These are phyloP conservation scores for Misgurnus anguillicaudatus DNA, from an alignment of 2,113 vertebrate species.

Conservation along the genomic window DNA sequence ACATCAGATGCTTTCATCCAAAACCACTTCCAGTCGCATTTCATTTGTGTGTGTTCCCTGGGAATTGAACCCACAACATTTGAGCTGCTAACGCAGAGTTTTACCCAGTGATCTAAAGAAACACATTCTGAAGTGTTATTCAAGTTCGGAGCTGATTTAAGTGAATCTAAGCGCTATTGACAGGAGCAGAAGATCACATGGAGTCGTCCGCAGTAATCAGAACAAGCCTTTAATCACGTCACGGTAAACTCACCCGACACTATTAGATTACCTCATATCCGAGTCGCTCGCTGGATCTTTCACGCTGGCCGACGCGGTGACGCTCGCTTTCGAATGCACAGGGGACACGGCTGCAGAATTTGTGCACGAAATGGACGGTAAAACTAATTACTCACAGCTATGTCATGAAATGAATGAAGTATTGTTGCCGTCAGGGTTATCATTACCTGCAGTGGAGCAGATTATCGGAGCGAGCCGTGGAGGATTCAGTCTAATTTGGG, in stretches of 20 bases:
- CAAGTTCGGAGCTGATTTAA: not conserved
- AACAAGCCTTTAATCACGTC: slow-evolving; percentile 75
- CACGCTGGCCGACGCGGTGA: too few species aligned
- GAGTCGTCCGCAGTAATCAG: slow-evolving; percentile 76
- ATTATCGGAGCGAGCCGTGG: slow-evolving; percentile 52
- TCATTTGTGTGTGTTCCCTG: too few species aligned
- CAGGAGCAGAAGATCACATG: slow-evolving; percentile 63
- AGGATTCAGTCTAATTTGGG: slow-evolving; percentile 73
- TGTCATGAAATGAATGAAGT: slow-evolving; percentile 31
- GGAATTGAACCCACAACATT: too few species aligned
- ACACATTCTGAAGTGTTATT: too few species aligned
- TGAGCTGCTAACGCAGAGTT: too few species aligned
- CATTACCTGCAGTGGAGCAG: slow-evolving; percentile 54
- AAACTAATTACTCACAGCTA: not conserved
- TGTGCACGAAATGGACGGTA: not conserved
- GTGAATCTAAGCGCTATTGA: slow-evolving; percentile 73
- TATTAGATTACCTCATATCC: slow-evolving; percentile 67
- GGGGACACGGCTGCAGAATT: not conserved
- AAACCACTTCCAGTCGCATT: too few species aligned
- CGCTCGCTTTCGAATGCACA: too few species aligned
- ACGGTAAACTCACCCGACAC: slow-evolving; percentile 62
- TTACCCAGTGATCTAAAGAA: too few species aligned
- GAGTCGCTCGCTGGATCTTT: too few species aligned
- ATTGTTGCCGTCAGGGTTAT: slow-evolving; percentile 55
- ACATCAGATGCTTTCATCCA: too few species aligned